phyloP scores from a whole-genome alignment of 2,797 vertebrate genomes.

The Acropternis orthonyx region DNA sequence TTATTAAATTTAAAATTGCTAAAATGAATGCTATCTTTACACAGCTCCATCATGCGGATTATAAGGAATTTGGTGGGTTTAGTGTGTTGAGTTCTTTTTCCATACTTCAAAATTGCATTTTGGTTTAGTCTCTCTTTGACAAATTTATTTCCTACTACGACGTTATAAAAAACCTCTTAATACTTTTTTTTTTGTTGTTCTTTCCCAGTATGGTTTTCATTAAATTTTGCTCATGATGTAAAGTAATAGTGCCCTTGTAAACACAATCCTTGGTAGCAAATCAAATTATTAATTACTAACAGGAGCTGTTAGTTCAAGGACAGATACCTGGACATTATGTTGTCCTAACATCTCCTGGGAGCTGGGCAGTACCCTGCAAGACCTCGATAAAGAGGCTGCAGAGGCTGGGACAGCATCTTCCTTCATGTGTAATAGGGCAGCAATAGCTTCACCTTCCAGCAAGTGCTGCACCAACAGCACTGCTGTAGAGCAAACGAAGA shows the following conservation, averaged over 20 bases:
- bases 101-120: not conserved
- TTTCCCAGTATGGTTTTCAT: not conserved
- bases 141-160: not conserved
- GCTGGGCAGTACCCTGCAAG: not conserved
- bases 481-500: not conserved
- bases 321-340: not conserved
- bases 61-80: not conserved
- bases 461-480: not conserved
- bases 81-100: not conserved
- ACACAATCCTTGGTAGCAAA: not conserved
- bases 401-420: not conserved
- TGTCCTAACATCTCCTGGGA: not conserved
- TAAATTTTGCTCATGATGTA: not conserved
- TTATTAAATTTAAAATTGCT: not conserved
- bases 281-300: not conserved
- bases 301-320: not conserved
- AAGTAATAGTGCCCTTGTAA: not conserved
- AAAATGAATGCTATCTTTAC: not conserved
- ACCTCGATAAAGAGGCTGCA: not conserved
- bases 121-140: not conserved
- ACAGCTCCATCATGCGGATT: not conserved
- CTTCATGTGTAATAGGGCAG: not conserved
- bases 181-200: not conserved
- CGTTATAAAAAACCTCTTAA: not conserved
- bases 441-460: not conserved